Evolutionary conservation across 1,140 invertebrate species (phyloP), one percentile per base, ranked within the genome.

Genomic region (Ceratina australensis): DNA sequence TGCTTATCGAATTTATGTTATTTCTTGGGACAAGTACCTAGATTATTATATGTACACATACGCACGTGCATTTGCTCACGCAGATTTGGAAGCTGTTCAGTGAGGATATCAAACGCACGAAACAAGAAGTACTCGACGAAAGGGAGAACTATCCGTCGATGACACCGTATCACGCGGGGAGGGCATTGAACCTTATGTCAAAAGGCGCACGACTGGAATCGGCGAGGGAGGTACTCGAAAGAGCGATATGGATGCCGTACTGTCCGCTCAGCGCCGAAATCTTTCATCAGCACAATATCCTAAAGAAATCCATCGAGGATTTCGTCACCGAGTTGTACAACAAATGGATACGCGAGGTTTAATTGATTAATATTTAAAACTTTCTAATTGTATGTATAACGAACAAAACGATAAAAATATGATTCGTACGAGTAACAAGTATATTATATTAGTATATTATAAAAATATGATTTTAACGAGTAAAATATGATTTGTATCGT

Each of bases 81-180:
- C 33, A 96, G 93, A 93, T 97, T 2, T 97, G 96, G 93, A 92
- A 94, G 26, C 93, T 97, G 89, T 96, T 98, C 86, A 94, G 94
- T 72, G 93, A 95, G n/a, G 96, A 97, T 86, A 94, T 98, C 47
- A 94, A 96, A 76, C 93, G 93, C 4, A 94, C 95, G 0, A 96
- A 97, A 85, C 94, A 95, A 72, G 94, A 96, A 69, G 91, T 97
- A 72, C 91, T 96, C 2, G 88, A 93, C 26, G 94, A 95, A 64
- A 93, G 93, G 1, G 92, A 95, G 42, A 90, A 94, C 42, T 93
- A 95, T 66, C 93, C 95, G 0, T 93, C 94, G 0, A 93, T 94
- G 22, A 92, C 96, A 79, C 95, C 96, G 0, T 94, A 94, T 26
- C 96, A 94, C 88, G 93, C 95, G 0, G 96, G 97, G 0, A 92